A percentile compares a stretch with the other conserved stretches of the same genome.
phyloP scores from a whole-genome alignment of 64 coral and sea anemone genomes.

The Stichodactyla mertensii region DNA sequence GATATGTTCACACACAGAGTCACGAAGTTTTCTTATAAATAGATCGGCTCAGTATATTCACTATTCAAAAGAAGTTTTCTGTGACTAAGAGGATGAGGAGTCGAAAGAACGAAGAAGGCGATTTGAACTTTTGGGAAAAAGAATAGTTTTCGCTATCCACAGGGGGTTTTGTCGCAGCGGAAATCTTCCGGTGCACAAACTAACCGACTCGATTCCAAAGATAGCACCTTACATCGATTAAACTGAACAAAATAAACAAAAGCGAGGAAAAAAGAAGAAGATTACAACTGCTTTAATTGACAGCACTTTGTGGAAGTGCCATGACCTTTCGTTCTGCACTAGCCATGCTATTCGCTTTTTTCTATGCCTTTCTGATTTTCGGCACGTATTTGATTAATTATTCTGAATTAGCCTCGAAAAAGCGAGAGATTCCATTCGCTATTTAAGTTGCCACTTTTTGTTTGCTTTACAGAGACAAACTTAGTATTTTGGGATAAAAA shows the following conservation, averaged over 20 bases:
- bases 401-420: not conserved
- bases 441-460: not conserved
- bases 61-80: not conserved
- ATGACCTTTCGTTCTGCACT: too few relatives aligned
- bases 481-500: not conserved
- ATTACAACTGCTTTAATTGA: too few relatives aligned
- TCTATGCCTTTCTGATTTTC: not conserved
- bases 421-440: not conserved
- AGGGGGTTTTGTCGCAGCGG: too few relatives aligned
- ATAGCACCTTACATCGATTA: too few relatives aligned
- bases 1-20: not conserved
- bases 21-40: not conserved
- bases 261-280: not conserved
- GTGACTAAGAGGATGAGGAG: too few relatives aligned
- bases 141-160: not conserved
- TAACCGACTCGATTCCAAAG: too few relatives aligned
- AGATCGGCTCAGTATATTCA: not conserved
- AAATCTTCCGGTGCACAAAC: too few relatives aligned
- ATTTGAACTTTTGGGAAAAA: not conserved
- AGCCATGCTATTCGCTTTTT: too few relatives aligned
- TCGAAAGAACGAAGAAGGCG: not conserved
- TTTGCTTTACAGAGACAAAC: slow-evolving; percentile 5
- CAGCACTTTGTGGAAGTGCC: too few relatives aligned
- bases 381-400: not conserved
- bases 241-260: not conserved